Percentiles rank a stretch among this genome's conserved stretches.
phyloP scores from a whole-genome alignment of 2,797 vertebrate species.

The Balearica regulorum region DNA sequence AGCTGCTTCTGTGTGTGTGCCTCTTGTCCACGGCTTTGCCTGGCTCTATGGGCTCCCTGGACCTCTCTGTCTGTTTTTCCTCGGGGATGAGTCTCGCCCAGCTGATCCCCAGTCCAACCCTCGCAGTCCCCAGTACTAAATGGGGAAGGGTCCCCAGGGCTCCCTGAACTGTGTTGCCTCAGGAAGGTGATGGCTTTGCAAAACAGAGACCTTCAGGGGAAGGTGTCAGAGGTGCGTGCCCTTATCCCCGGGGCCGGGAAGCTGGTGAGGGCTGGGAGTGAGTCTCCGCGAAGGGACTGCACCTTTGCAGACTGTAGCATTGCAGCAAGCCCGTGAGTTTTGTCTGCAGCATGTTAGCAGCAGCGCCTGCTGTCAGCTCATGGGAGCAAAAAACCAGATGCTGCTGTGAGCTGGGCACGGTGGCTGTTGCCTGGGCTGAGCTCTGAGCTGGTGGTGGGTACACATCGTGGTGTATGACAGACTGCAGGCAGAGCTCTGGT shows the following conservation, averaged over 20 bases:
- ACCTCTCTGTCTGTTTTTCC: neutral
- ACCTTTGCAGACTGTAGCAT: neutral
- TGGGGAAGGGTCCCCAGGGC: neutral
- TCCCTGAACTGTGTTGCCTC: neutral
- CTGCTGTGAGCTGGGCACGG: neutral
- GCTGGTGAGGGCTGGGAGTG: neutral
- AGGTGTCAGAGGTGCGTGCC: neutral
- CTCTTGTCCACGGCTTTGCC: accelerated
- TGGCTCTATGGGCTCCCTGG: neutral
- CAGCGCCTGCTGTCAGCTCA: neutral
- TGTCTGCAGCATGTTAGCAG: neutral
- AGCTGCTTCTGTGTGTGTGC: neutral
- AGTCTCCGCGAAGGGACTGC: too few species aligned
- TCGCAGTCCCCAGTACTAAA: accelerated
- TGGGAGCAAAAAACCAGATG: too few species aligned
- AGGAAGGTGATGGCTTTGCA: accelerated
- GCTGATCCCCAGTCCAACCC: neutral
- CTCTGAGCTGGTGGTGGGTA: neutral
- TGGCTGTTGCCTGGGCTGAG: neutral
- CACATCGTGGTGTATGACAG: accelerated
- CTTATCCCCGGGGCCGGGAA: neutral
- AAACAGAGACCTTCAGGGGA: neutral
- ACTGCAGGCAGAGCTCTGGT: neutral
- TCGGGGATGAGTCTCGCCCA: accelerated
- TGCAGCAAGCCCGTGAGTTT: neutral